Evolutionary conservation across 2,113 vertebrate genomes (phyloP), one percentile per base, ranked within the genome.

Genomic region (Protobothrops flavoviridis): DNA sequence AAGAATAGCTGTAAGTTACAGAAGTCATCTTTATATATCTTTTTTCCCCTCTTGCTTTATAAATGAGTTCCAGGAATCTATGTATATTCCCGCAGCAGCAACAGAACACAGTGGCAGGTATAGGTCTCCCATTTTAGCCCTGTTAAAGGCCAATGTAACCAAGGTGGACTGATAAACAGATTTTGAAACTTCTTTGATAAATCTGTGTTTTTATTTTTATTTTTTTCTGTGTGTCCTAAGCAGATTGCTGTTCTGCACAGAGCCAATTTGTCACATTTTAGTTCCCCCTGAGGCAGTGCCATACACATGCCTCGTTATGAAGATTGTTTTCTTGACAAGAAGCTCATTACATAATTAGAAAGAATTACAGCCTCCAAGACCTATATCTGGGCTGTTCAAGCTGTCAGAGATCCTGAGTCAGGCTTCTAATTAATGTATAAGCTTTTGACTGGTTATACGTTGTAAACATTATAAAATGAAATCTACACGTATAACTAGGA

Each of bases 231-330:
- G 43, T 95, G 92, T 95, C 61, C 91, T 87, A 21, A 90, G 90
- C 50, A 92, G 92, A 94, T 21, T 13, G 93, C 81, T n/a, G 53
- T 96, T 33, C 92, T 93, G 88, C 92, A 92, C 85, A 74, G 90
- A 95, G 93, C 86, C 91, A 92, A 2, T 56, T 61, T 87, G 93
- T 90, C 0, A 48, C 92, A 69, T 29, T 95, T 94, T 92, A 93
- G 93, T 64, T 8, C 64, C 4, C 85, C 93, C 96, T 91, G 87
- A 29, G 93, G 93, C 86, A 93, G 89, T 45, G 90, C 56, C 95
- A 20, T 95, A 94, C 96, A 96, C 97, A 94, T 93, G 93, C 94
- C 94, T 97, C 95, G 93, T 96, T 97, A 96, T 96, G 97, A 97
- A 92, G n/a, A 94, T 53, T 94, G 55, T 91, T 94, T 97, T 96